Base-by-base conservation (phyloP, 2,888 invertebrate genomes). In the Pseudoips prasinana region DNA sequence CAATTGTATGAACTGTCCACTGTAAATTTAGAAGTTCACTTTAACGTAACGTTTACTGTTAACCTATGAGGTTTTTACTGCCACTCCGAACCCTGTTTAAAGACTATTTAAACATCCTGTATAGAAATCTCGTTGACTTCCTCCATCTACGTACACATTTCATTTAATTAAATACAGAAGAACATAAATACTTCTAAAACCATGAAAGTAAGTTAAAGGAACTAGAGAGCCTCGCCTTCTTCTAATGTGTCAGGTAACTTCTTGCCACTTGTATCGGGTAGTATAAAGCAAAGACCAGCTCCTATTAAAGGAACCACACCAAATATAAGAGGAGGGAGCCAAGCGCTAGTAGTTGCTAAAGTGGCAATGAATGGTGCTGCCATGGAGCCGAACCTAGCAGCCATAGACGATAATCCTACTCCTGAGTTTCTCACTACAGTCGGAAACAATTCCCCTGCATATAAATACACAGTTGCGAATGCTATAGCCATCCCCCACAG, bases 391-490 rank as follows among this genome's bases (percentile, higher is more conserved):
- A 96, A 81, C 58, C 97, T 91, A 0, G 96, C 96, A 39, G 94
- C 92, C 86, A 96, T 95, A 0, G 96, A 97, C 14, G 95, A 93
- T 1, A 94, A 87, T 0, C 97, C 97, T 34, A 97, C 92, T 0
- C 96, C 97, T 22, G 94, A 93, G 64, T 96, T 97, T 17, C 97
- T 90, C 0, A 96, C 93, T 1, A 96, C 94, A 0, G 97, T 97
- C 0, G 97, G 97, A 71, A 96, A 97, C 7, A 96, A 73, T 78
- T 97, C 97, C 0, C 96, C 95, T 0, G 95, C 94, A 73, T 94
- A 97, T 8, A 97, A 90, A 71, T 97, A 97, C 2, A 94, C 94
- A 1, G 95, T 94, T 1, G 96, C 94, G 68, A 97, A 98, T 1
- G 94, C 92, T 23, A 96, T 92, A 8, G 95, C 94, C 75, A 95